These are phyloP conservation scores for Stictonetta naevosa DNA, from an alignment of 2,113 vertebrate genomes.

Conservation along the genomic window DNA sequence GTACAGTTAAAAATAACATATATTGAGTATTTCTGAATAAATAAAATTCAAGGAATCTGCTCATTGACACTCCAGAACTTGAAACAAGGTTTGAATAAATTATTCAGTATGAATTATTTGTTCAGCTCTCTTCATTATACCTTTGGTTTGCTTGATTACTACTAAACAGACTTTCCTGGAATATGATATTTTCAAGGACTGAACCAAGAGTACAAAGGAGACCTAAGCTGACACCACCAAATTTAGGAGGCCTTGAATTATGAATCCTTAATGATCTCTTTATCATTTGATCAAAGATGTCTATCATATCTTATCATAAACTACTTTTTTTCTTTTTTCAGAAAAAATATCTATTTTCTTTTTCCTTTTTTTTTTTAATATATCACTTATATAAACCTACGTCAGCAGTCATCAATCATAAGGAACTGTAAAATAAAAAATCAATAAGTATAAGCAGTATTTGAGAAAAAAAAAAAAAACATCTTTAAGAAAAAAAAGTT, in stretches of 20 bases:
- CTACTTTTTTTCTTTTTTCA: neutral
- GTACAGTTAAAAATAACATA: neutral
- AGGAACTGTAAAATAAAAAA: neutral
- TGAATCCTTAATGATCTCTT: neutral
- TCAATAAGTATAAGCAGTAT: neutral
- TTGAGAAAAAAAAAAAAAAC: neutral
- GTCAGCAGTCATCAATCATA: neutral
- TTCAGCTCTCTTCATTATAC: slow-evolving; percentile 53
- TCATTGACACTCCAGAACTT: neutral
- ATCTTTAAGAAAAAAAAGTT: neutral
- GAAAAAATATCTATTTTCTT: neutral
- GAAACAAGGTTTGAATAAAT: slow-evolving; percentile 12
- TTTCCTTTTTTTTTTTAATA: neutral
- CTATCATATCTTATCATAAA: neutral
- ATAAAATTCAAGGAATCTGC: neutral
- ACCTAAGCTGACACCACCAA: neutral
- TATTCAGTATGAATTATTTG: slow-evolving; percentile 72
- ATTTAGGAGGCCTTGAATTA: neutral
- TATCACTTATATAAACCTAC: neutral
- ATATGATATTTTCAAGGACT: neutral
- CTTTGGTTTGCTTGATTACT: slow-evolving; percentile 56
- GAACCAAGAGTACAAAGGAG: slow-evolving; percentile 1
- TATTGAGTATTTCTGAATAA: slow-evolving; percentile 23
- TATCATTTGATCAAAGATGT: neutral
- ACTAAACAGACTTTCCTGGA: slow-evolving; percentile 28